Percentiles rank a stretch among this genome's conserved stretches.
These are phyloP conservation scores for Leptura quadrifasciata DNA, from an alignment of 2,888 invertebrate species.

Conservation along the genomic window DNA sequence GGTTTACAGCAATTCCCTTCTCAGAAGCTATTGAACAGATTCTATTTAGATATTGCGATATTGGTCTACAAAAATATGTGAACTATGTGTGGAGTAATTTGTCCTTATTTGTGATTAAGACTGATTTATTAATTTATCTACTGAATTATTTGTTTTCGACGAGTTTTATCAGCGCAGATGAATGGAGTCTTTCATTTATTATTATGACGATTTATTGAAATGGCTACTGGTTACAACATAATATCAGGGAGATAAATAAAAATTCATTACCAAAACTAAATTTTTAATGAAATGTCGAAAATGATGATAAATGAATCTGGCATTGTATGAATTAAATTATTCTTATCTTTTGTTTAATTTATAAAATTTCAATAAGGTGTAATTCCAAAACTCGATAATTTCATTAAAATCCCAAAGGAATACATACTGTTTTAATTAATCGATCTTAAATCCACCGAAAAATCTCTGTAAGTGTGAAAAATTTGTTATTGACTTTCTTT, in stretches of 20 bases:
- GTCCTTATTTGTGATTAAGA: constrained; percentile 31
- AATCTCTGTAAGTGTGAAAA: too few relatives aligned
- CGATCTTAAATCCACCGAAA: too few relatives aligned
- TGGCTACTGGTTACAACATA: not conserved
- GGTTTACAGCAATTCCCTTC: constrained; percentile 13
- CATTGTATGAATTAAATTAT: too few relatives aligned
- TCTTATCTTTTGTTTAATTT: too few relatives aligned
- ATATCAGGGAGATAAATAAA: not conserved
- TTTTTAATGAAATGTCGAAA: too few relatives aligned
- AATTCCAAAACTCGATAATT: too few relatives aligned
- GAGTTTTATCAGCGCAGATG: not conserved
- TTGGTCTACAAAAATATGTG: constrained; percentile 3
- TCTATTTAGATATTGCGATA: not conserved
- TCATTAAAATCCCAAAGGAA: too few relatives aligned
- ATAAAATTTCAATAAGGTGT: too few relatives aligned
- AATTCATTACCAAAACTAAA: too few relatives aligned
- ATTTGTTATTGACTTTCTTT: too few relatives aligned
- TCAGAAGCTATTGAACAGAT: constrained; percentile 13
- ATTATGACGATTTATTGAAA: not conserved
- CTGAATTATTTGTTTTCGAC: constrained; percentile 16
- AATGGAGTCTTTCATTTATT: constrained; percentile 3
- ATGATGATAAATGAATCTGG: too few relatives aligned
- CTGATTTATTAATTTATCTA: constrained; percentile 32
- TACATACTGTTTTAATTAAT: too few relatives aligned
- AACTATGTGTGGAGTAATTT: constrained; percentile 25